Conservation (phyloP, 2,113 vertebrate genomes). For the Clinocottus analis region DNA sequence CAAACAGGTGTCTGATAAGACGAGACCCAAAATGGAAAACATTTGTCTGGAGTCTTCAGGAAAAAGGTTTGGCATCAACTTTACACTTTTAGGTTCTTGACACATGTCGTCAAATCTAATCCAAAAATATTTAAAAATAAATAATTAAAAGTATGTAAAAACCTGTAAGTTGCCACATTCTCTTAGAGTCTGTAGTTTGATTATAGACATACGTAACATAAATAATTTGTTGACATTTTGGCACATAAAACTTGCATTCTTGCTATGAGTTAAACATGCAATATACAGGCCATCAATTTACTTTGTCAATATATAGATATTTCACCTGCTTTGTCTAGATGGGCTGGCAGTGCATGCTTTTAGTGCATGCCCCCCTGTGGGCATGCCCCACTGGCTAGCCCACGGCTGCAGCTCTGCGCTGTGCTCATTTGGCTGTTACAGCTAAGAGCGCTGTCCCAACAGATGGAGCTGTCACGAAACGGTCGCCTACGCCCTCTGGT, state of each 20-base stretch:
- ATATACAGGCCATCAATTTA: background rate
- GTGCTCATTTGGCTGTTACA: background rate
- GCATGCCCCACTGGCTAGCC: too few species aligned
- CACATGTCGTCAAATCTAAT: background rate
- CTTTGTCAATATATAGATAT: background rate
- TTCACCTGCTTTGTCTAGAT: too few species aligned
- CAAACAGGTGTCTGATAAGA: conserved; percentile 62
- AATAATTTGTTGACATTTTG: background rate
- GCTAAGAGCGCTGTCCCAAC: background rate
- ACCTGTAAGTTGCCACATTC: background rate
- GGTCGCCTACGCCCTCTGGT: background rate
- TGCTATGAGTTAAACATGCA: background rate
- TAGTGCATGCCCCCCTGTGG: too few species aligned
- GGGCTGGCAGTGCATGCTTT: too few species aligned
- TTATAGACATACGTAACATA: background rate
- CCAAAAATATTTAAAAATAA: background rate
- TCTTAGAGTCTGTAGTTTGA: background rate
- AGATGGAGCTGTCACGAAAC: background rate
- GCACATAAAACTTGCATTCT: background rate
- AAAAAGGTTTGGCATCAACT: background rate
- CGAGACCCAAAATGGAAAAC: background rate
- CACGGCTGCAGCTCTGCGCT: too few species aligned
- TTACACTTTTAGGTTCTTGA: background rate
- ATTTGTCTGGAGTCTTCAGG: background rate
- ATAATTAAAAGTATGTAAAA: background rate